phyloP scores from a whole-genome alignment of 1,140 invertebrate genomes.

The Macrobrachium rosenbergii region DNA sequence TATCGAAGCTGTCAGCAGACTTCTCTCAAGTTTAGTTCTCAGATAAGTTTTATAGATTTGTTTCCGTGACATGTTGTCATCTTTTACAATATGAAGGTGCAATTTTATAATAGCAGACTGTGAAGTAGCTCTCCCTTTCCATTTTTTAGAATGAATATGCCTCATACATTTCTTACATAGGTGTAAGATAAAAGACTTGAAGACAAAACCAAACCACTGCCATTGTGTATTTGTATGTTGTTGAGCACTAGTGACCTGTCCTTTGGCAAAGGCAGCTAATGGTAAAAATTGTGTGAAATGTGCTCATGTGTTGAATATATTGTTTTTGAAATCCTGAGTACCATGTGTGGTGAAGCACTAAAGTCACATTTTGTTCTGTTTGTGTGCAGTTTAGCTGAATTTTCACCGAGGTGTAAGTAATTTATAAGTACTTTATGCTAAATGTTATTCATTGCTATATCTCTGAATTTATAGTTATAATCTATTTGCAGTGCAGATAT shows the following conservation, averaged over 20 bases:
- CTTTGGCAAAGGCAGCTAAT: constrained; percentile 12
- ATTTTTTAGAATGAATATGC: constrained; percentile 28
- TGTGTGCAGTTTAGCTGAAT: too few relatives aligned
- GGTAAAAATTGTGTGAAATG: neutral
- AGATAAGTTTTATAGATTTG: constrained; percentile 25
- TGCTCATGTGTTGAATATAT: neutral
- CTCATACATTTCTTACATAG: constrained; percentile 25
- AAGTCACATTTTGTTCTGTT: too few relatives aligned
- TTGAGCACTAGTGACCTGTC: constrained; percentile 12
- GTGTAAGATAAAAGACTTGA: constrained; percentile 38
- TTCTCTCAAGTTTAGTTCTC: constrained; percentile 40
- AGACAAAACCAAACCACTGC: constrained; percentile 52
- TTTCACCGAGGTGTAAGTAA: too few relatives aligned
- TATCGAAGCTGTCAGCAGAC: constrained; percentile 4
- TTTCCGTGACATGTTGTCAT: constrained; percentile 7
- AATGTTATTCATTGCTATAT: too few relatives aligned
- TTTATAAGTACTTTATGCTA: too few relatives aligned
- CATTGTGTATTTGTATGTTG: constrained; percentile 59
- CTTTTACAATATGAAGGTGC: constrained; percentile 39
- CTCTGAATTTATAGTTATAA: too few relatives aligned
- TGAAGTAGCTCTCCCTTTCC: constrained; percentile 38
- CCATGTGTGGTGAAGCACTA: neutral
- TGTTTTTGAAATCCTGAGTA: neutral
- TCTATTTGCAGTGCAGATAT: too few relatives aligned
- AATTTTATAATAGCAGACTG: constrained; percentile 38